Evolutionary conservation across 2,113 vertebrate species (phyloP).

Genomic region (Orthonyx spaldingii): DNA sequence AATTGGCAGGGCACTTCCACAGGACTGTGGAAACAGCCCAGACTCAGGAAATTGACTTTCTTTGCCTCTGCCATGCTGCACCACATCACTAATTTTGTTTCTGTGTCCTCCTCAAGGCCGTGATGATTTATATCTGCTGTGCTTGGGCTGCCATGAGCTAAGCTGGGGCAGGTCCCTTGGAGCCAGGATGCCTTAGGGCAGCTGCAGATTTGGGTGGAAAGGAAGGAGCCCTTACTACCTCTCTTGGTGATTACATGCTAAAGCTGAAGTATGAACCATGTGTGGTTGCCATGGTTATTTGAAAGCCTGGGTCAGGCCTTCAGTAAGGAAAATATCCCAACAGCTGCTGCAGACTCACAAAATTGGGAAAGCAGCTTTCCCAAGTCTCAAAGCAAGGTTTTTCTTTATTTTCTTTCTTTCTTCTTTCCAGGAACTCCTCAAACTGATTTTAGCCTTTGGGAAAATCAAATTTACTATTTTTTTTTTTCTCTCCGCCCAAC

Average conservation of each 20-base stretch:
- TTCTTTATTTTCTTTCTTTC: neutral
- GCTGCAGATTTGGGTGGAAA: neutral
- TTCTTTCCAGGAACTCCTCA: neutral
- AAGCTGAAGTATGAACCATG: neutral
- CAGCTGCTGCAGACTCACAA: neutral
- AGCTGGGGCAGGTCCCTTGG: neutral
- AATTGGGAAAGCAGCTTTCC: neutral
- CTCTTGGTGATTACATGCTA: neutral
- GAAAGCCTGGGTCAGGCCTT: neutral
- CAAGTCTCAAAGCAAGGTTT: neutral
- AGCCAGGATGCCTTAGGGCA: neutral
- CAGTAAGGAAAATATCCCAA: neutral
- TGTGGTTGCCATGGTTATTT: neutral
- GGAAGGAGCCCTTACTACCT: neutral
- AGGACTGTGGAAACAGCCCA: neutral
- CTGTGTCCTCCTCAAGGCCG: neutral
- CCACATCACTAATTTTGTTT: neutral
- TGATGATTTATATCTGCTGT: neutral
- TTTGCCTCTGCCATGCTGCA: neutral
- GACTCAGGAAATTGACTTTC: neutral
- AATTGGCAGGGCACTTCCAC: neutral
- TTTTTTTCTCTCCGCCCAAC: neutral
- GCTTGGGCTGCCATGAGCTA: neutral
- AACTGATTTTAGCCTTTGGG: neutral
- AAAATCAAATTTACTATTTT: neutral